phyloP scores from a whole-genome alignment of 2,113 vertebrate species.

The Cryptotis parvus region DNA sequence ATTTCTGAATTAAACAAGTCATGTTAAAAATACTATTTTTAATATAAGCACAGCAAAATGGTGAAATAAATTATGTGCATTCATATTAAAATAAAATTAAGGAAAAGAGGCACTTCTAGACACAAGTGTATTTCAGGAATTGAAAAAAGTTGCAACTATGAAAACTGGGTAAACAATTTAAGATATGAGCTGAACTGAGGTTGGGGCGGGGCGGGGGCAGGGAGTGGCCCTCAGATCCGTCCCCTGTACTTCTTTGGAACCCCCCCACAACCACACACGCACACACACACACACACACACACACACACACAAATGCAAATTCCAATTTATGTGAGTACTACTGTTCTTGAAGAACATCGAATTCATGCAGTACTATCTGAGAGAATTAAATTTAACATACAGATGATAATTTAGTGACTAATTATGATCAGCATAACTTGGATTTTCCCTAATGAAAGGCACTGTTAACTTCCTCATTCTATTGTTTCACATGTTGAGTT shows the following conservation, averaged over 20 bases:
- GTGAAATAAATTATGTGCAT: not conserved
- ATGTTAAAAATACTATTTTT: no score
- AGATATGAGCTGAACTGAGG: not conserved
- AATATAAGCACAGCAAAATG: not conserved
- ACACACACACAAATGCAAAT: no score
- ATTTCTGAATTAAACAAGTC: slow-evolving; percentile 27
- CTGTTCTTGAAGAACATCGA: not conserved
- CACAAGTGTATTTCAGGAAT: not conserved
- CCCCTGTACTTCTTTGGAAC: no score
- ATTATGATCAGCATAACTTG: not conserved
- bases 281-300: no score
- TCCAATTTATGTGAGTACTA: no score
- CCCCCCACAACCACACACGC: no score
- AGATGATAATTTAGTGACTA: not conserved
- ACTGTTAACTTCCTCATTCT: not conserved
- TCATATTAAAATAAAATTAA: slow-evolving; percentile 12
- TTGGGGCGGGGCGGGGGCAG: no score
- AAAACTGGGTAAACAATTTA: not conserved
- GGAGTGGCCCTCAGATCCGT: no score
- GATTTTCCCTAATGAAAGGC: not conserved
- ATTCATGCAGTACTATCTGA: not conserved
- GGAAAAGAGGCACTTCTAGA: not conserved
- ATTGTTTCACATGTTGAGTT: not conserved
- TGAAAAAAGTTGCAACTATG: not conserved
- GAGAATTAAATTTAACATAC: slow-evolving; percentile 8